phyloP scores from a whole-genome alignment of 2,113 vertebrate genomes.

The Peromyscus leucopus region DNA sequence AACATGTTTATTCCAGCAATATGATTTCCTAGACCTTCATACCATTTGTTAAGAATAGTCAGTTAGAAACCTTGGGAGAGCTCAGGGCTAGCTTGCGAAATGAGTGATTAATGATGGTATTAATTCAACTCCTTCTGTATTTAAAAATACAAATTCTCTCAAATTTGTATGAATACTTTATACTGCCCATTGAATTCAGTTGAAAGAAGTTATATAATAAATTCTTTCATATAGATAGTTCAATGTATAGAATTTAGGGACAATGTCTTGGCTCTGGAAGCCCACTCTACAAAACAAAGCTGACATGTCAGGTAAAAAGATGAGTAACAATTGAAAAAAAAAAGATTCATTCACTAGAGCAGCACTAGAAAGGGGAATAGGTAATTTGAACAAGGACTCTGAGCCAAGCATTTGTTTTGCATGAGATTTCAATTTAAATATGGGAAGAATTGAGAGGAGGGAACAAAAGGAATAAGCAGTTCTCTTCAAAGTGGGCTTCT shows the following conservation, averaged over 20 bases:
- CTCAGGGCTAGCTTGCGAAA: not conserved
- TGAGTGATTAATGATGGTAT: not conserved
- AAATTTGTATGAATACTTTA: not conserved
- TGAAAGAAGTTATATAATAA: not conserved
- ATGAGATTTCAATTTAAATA: not conserved
- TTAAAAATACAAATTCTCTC: not conserved
- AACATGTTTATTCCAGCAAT: constrained; percentile 14
- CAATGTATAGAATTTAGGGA: not conserved
- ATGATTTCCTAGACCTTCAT: not conserved
- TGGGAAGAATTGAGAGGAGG: not conserved
- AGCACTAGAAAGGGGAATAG: not conserved
- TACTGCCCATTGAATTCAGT: not conserved
- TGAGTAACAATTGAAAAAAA: no score
- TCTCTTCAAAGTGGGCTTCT: no score
- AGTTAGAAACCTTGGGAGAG: not conserved
- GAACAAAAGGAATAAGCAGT: no score
- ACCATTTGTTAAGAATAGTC: not conserved
- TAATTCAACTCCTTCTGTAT: not conserved
- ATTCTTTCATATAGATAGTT: not conserved
- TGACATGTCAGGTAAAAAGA: not conserved
- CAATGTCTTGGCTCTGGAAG: no score
- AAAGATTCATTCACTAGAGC: not conserved
- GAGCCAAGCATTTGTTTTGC: not conserved
- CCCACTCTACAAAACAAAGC: not conserved
- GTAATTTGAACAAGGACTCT: not conserved